Conservation (phyloP, 2,113 vertebrate genomes). For the Pituophis catenifer region DNA sequence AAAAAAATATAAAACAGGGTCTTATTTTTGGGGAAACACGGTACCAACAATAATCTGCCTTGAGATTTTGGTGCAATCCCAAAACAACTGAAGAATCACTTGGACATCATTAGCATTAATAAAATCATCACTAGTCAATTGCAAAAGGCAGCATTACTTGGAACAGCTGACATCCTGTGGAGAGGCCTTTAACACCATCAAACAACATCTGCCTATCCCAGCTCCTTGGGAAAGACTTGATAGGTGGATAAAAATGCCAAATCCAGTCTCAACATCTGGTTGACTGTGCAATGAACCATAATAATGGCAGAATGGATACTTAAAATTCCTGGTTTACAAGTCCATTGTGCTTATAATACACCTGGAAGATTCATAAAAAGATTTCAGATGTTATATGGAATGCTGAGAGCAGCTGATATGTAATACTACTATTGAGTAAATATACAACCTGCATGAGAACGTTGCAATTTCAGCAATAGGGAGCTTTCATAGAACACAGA, state of each 20-base stretch:
- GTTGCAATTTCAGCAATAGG: not conserved
- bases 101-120: not conserved
- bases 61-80: not conserved
- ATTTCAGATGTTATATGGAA: not conserved
- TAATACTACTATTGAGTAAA: not conserved
- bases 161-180: not conserved
- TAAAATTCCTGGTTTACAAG: not conserved
- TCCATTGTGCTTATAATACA: not conserved
- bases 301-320: not conserved
- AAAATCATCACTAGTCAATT: not conserved
- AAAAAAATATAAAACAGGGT: too few species aligned
- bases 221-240: not conserved
- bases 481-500: not conserved
- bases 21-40: too few species aligned
- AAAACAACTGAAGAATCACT: not conserved
- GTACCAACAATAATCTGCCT: not conserved
- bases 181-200: not conserved
- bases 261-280: not conserved
- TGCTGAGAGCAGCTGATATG: not conserved
- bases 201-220: not conserved
- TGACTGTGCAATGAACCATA: not conserved
- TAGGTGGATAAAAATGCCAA: not conserved
- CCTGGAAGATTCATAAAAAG: slow-evolving; percentile 5
- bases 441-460: not conserved
- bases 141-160: not conserved